Percentiles rank a stretch among this genome's conserved stretches.
Evolutionary conservation across 2,113 vertebrate genomes (phyloP).

Genomic region (Thunnus thynnus): DNA sequence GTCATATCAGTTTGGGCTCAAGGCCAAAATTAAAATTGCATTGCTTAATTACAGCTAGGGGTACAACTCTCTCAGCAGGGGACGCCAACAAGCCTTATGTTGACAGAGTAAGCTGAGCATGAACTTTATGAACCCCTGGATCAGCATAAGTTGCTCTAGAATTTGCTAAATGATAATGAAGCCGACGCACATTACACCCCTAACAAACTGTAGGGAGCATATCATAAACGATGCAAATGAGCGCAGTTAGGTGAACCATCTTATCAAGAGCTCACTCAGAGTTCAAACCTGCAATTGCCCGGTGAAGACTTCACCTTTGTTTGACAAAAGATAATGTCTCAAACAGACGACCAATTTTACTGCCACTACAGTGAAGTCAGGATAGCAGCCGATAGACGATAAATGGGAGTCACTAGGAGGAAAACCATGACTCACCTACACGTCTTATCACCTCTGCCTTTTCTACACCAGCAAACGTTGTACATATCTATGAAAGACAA

Average conservation of each 20-base stretch:
- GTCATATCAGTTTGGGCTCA: constrained; percentile 29
- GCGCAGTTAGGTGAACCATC: constrained; percentile 5
- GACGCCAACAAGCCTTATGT: constrained; percentile 31
- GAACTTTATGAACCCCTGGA: constrained; percentile 57
- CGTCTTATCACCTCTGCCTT: constrained; percentile 1
- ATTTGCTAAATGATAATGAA: constrained; percentile 53
- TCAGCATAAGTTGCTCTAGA: constrained; percentile 58
- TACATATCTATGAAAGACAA: too few species aligned
- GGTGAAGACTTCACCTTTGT: constrained; percentile 13
- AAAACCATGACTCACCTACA: constrained; percentile 41
- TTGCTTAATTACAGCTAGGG: constrained; percentile 57
- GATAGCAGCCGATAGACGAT: background rate
- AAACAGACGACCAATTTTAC: background rate
- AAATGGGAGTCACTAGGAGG: background rate
- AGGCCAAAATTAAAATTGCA: constrained; percentile 61
- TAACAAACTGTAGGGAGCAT: constrained; percentile 26
- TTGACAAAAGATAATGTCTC: constrained; percentile 2
- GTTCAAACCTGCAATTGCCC: constrained; percentile 12
- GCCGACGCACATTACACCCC: constrained; percentile 27
- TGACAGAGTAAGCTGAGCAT: constrained; percentile 51
- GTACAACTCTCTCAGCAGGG: constrained; percentile 27
- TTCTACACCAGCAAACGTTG: background rate
- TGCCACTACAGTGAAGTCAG: background rate
- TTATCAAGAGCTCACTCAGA: constrained; percentile 16
- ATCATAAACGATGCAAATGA: constrained; percentile 44